A percentile compares a stretch with the other conserved stretches of the same genome.
These are phyloP conservation scores for Mallateleia sp. DNA, from an alignment of 2,888 invertebrate species.

Conservation along the genomic window DNA sequence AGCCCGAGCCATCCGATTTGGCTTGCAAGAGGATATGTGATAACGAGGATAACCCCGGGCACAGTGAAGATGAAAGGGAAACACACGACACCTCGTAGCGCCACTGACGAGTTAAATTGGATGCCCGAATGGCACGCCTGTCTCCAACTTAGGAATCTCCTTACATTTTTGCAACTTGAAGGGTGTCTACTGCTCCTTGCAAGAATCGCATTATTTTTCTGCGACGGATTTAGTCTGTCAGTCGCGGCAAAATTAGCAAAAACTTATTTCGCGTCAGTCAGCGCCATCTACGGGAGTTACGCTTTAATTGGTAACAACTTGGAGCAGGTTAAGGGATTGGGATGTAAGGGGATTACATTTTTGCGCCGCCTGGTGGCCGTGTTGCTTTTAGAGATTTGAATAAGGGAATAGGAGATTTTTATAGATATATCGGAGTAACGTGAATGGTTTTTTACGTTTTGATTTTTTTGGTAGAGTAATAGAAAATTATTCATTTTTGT, in stretches of 20 bases:
- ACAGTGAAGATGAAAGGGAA: conserved; percentile 68
- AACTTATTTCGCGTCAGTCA: conserved; percentile 61
- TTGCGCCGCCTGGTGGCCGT: no score
- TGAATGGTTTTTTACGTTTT: no score
- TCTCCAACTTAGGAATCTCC: conserved; percentile 37
- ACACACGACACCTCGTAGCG: conserved; percentile 51
- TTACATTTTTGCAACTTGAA: conserved; percentile 64
- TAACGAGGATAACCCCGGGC: conserved; percentile 69
- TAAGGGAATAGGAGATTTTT: no score
- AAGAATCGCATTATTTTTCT: conserved; percentile 34
- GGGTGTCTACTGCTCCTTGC: no score
- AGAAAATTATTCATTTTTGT: no score
- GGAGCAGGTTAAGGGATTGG: conserved; percentile 1
- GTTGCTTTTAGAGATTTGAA: no score
- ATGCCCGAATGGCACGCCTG: conserved; percentile 54
- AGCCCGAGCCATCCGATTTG: conserved; percentile 66
- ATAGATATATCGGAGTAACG: no score
- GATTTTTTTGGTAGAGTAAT: no score
- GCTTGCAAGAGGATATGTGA: conserved; percentile 65
- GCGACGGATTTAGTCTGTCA: conserved; percentile 84
- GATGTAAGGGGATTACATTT: no score
- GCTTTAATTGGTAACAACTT: conserved; percentile 43
- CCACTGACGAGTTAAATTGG: conserved; percentile 70
- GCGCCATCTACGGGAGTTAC: conserved; percentile 18
- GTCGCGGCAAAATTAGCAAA: conserved; percentile 83